Evolutionary conservation across 2,113 vertebrate genomes (phyloP).

Genomic region (Carassius auratus): DNA sequence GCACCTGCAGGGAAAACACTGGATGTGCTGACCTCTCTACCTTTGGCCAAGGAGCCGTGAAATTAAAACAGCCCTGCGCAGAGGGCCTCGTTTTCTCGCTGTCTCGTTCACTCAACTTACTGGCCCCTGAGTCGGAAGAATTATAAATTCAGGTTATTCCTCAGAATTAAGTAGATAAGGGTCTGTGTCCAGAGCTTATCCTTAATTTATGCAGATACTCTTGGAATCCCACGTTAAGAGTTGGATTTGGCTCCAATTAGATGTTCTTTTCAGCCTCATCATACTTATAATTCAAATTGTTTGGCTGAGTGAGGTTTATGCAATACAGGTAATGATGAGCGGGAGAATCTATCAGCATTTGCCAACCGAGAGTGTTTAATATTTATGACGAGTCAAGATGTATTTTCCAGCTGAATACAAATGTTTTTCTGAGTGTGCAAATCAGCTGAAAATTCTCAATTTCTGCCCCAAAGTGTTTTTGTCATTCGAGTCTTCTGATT

Average conservation of each 20-base stretch:
- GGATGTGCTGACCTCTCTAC: slow-evolving; percentile 34
- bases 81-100: neutral
- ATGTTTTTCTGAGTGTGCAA: slow-evolving; percentile 46
- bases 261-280: slow-evolving; percentile 38
- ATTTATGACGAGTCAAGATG: slow-evolving; percentile 54
- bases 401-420: slow-evolving; percentile 41
- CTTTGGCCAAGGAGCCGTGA: slow-evolving; percentile 20
- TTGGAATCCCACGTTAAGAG: slow-evolving; percentile 54
- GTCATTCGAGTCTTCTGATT: slow-evolving; percentile 18
- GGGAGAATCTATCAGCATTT: slow-evolving; percentile 53
- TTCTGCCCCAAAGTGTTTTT: slow-evolving; percentile 40
- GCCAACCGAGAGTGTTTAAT: slow-evolving; percentile 49
- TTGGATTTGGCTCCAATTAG: slow-evolving; percentile 57
- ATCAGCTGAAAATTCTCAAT: slow-evolving; percentile 43
- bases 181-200: slow-evolving; percentile 58
- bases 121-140: slow-evolving; percentile 38
- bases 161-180: slow-evolving; percentile 54
- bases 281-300: slow-evolving; percentile 43
- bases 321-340: slow-evolving; percentile 50
- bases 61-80: slow-evolving; percentile 23
- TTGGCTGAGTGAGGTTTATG: slow-evolving; percentile 50
- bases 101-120: slow-evolving; percentile 19
- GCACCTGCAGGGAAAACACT: neutral
- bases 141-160: slow-evolving; percentile 48
- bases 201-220: slow-evolving; percentile 62